Base-by-base conservation (phyloP, 1,140 invertebrate species). In the Drosophila simulans region DNA sequence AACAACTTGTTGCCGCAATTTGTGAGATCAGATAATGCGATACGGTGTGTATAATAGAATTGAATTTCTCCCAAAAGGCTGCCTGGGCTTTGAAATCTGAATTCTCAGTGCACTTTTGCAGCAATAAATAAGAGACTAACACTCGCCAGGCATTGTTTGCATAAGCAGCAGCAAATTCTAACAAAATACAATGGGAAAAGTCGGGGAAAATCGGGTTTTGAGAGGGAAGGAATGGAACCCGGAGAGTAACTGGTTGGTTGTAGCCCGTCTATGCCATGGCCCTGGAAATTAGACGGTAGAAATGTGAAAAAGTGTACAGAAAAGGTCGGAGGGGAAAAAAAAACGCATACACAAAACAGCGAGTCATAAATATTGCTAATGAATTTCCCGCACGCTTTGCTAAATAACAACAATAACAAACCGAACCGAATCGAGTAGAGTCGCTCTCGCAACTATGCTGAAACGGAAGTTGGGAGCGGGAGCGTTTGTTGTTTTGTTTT, bases 281-380 rank as follows among this genome's bases (percentile, higher is more conserved):
- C 76, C 77, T 82, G 82, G 75, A 86, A 88, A 79, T 79, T 88
- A 88, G 70, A 79, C 79, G 71, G 78, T 76, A 72, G 65, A 78
- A 71, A 75, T 72, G 70, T 52, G 62, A 52, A 31, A 53, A 55
- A 75, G 11, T 43, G 63, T 52, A 74, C 55, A 75, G 59, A 63
- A 25, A 69, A 60, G 49, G 31, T 35, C 27, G 48, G 25, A 13
- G 8, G n/a, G n/a, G 31, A 5, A 74, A 42, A 56, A 34, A 17
- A 27, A 27, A 22, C 20, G 31, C 8, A 31, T 31, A 27, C 42
- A 56, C 34, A 54, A 69, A 60, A 59, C 45, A 62, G 62, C 59
- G 56, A 83, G 84, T 80, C 84, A 88, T 88, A 86, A 88, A 86
- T 83, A 83, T 89, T 83, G 84, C 83, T 86, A 86, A 86, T 89